Evolutionary conservation across 2,113 vertebrate species (phyloP), one percentile per base, ranked within the genome.

Genomic region (Phaethon lepturus): DNA sequence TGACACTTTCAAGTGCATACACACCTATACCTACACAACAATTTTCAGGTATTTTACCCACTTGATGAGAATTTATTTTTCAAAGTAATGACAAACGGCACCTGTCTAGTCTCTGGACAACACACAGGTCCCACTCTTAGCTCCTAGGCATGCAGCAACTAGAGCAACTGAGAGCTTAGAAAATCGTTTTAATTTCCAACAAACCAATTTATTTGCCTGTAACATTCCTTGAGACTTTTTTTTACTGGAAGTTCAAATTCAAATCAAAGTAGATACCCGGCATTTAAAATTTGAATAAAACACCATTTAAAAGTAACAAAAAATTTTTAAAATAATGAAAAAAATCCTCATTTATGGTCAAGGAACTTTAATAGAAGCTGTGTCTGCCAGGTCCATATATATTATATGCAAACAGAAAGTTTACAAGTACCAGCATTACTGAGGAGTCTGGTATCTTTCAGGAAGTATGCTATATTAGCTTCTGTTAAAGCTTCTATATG

Each of bases 1-100:
- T 52, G 64, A n/a, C 0, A 8, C 12, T 49, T 83, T 50, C 0
- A 0, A 77, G 17, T 17, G 19, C 19, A 9, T 17, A 15, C 11
- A 76, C 16, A 42, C 20, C 31, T 28, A 35, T 9, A 85, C 3
- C 53, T 69, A 67, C 18, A 55, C 29, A 75, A 40, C 9, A 50
- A 24, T 44, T 72, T 53, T 22, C 74, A 60, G 26, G 0, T 60
- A 24, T 38, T 83, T 82, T 72, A 23, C 3, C 22, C 20, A 45
- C 4, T 17, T 35, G 25, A 50, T 29, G 17, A 82, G n/a, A 75
- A 79, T 55, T 72, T 79, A 8, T 26, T 62, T 90, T 92, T 56
- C 28, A 76, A 78, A 81, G 77, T 31, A 73, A 26, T 22, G 9
- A 63, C 11, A 79, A 85, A 68, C 0, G 2, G 47, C 24, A 82